Evolutionary conservation across 1,140 invertebrate genomes (phyloP), one percentile per base, ranked within the genome.

Genomic region (Drosophila pallidifrons): DNA sequence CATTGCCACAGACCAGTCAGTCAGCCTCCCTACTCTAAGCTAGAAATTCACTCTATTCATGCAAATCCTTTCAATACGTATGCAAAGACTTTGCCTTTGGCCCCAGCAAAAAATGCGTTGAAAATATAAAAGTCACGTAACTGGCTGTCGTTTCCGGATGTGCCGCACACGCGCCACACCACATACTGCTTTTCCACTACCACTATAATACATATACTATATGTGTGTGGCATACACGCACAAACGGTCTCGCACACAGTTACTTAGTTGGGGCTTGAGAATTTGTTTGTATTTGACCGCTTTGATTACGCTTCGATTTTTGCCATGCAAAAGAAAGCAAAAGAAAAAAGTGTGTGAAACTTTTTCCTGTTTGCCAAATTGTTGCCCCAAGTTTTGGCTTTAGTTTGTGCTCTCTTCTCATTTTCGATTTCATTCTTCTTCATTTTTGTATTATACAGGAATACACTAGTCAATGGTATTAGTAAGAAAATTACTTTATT

Each of bases 101-200:
- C 11, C 28, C 30, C 38, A 32, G 30, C 45, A 77, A 83, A 77
- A 25, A 87, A 88, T 88, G 73, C 83, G 83, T 87, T 82, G 76
- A 83, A 86, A 88, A 87, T 88, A 88, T 88, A 83, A 88, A 87
- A 87, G 82, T 87, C 82, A 86, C 82, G 83, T 87, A 87, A 88
- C 82, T 88, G 77, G 77, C 74, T 88, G 65, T 67, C 77, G 85
- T 87, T 83, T 87, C 83, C 83, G 86, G 67, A 82, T 77, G 52
- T 58, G 67, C 45, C 79, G 75, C 71, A 88, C 82, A 87, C 79
- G 83, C 83, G 69, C 65, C 70, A 47, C 51, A 47, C 69, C 51
- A 64, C 13, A 16, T 47, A 46, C 60, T 20, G 45, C 11, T 47
- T 25, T 25, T 8, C 49, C 60, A 43, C 43, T 58, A 49, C 54